These are phyloP conservation scores for Ariolimax columbianus DNA, from an alignment of 2,888 invertebrate genomes.

Conservation along the genomic window DNA sequence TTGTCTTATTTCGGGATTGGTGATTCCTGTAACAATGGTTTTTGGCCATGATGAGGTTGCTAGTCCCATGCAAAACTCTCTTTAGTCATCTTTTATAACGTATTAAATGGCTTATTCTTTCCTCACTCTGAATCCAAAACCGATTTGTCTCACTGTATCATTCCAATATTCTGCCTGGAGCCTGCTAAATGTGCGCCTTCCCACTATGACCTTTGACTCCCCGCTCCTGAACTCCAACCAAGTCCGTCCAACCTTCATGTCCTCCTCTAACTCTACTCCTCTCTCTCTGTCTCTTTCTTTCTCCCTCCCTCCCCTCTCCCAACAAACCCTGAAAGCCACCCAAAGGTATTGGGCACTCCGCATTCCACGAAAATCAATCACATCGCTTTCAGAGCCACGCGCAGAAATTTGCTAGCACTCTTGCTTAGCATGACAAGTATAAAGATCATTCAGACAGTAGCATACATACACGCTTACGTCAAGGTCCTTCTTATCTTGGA, in stretches of 20 bases:
- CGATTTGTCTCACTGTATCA: no score
- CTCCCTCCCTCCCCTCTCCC: neutral
- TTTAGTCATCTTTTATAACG: no score
- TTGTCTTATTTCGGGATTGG: no score
- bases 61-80: no score
- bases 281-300: neutral
- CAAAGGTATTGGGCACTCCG: neutral
- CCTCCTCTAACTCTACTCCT: neutral
- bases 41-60: no score
- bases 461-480: neutral
- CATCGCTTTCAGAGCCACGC: neutral
- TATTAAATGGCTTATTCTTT: no score
- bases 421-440: neutral
- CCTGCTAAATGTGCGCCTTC: no score
- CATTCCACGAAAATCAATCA: neutral
- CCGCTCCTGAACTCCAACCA: no score
- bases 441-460: neutral
- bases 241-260: neutral
- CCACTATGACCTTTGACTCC: no score
- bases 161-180: no score
- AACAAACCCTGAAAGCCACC: neutral
- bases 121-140: no score
- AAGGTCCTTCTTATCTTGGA: neutral
- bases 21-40: no score
- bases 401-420: neutral